phyloP scores from a whole-genome alignment of 2,888 invertebrate species.

The Chirona hameri region DNA sequence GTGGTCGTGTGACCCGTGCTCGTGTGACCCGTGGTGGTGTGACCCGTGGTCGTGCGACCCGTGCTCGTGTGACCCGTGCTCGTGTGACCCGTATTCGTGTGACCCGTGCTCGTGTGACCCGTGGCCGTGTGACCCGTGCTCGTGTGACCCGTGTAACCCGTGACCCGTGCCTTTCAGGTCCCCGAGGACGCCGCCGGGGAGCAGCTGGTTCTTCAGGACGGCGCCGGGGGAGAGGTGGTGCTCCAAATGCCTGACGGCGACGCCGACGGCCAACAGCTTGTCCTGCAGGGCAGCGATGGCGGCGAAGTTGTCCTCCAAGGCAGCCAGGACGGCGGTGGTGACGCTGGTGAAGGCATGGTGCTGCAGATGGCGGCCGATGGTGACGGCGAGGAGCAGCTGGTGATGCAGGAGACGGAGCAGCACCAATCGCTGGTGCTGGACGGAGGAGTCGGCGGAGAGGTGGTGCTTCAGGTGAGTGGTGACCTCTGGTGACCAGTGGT shows the following conservation, averaged over 20 bases:
- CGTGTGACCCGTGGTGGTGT: too few species aligned
- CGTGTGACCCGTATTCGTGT: too few species aligned
- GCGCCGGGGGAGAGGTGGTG: not conserved
- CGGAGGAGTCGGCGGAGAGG: not conserved
- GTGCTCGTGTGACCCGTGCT: too few species aligned
- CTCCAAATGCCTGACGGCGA: not conserved
- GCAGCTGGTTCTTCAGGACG: slow-evolving; percentile 3
- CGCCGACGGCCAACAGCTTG: not conserved
- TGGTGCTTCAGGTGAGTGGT: not conserved
- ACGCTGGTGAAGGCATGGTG: not conserved
- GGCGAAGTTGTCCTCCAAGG: too few species aligned
- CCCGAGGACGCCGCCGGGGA: not conserved
- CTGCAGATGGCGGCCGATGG: not conserved
- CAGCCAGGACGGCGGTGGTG: too few species aligned
- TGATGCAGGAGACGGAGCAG: not conserved
- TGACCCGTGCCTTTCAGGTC: not conserved
- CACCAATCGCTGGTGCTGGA: not conserved
- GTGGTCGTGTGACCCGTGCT: too few species aligned
- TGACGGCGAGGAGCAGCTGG: not conserved
- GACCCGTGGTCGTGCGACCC: too few species aligned
- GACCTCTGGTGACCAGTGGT: not conserved
- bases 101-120: too few species aligned
- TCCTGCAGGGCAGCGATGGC: not conserved
- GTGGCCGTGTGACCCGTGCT: too few species aligned
- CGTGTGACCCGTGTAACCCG: too few species aligned